Base-by-base conservation (phyloP, 1,140 invertebrate genomes). In the Prorops nasuta region DNA sequence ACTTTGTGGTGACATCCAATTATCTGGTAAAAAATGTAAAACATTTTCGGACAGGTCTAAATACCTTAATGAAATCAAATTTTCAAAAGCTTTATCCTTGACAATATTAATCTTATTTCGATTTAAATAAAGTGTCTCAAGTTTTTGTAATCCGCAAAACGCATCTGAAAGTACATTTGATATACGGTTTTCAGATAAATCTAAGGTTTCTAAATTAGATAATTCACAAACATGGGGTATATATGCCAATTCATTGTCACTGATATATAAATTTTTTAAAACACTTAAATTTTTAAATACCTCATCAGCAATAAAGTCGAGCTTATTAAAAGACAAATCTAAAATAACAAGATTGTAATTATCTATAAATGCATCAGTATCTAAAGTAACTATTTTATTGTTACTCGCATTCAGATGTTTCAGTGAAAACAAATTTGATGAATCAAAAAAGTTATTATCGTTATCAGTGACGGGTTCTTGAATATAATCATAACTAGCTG, bases 41-140 rank as follows among this genome's bases (percentile, higher is more conserved):
- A n/a, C n/a, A 39, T 77, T 77, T 32, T 63, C 42, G 0, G 74
- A 74, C 0, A 77, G 53, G 20, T 77, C 72, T 4, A 77, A 24
- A n/a, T 65, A 58, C 15, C 55, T 52, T 2, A 75, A 22, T 0
- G 34, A 44, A 0, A 37, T 18, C 6, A 74, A 19, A 24, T 61
- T 55, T 0, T 45, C 24, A 35, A 75, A 74, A 4, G 64, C 54
- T 10, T 58, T 43, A 1, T 4, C 44, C 1, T 64, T 58, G 14
- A 75, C 62, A 0, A 38, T 50, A 1, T 20, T 44, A 32, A 77
- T 69, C 8, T 44, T 19, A 35, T 77, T 77, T 3, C 60, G 44
- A 10, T 62, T 54, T 4, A 77, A 31, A 12, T 60, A 51, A 1
- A 77, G 44, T 20, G 46, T 58, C 15, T 65, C 58, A 4, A 77